Conservation (phyloP, 1,140 invertebrate species). For the Hycleus cichorii region DNA sequence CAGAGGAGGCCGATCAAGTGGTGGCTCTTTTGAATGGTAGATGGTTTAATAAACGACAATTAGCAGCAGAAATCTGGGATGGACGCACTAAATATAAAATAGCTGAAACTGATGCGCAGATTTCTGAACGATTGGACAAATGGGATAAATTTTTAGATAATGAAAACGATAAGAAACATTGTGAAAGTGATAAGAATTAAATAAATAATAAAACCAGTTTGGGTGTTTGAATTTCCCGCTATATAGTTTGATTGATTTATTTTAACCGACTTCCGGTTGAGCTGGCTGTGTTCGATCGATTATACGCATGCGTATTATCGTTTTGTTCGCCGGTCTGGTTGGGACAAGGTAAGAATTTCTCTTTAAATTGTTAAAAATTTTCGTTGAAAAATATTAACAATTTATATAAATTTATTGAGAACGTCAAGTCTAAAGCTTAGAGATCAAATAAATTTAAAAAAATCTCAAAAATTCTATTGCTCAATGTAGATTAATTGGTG, state of each 20-base stretch:
- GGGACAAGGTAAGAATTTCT: constrained; percentile 36
- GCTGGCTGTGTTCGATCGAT: constrained; percentile 1
- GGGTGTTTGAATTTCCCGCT: too few species aligned
- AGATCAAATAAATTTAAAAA: too few species aligned
- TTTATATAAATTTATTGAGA: too few species aligned
- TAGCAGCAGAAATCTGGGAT: constrained; percentile 89
- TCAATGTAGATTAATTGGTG: too few species aligned
- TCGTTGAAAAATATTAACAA: too few species aligned
- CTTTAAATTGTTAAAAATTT: constrained; percentile 5
- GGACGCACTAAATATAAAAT: constrained; percentile 91
- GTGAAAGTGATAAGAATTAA: neutral
- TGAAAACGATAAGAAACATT: constrained; percentile 38
- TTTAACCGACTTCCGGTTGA: too few species aligned
- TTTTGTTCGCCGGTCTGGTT: constrained; percentile 54
- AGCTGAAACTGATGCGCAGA: constrained; percentile 84
- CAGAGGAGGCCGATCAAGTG: constrained; percentile 87
- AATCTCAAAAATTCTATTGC: too few species aligned
- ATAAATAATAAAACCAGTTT: too few species aligned
- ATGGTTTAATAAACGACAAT: constrained; percentile 81
- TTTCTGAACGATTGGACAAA: constrained; percentile 68
- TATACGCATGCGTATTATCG: constrained; percentile 40
- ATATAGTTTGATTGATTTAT: too few species aligned
- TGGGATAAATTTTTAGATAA: constrained; percentile 82
- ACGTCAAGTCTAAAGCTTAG: too few species aligned
- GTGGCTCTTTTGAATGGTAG: constrained; percentile 81